Base-by-base conservation (phyloP, 2,797 vertebrate genomes). In the Clamator glandarius region DNA sequence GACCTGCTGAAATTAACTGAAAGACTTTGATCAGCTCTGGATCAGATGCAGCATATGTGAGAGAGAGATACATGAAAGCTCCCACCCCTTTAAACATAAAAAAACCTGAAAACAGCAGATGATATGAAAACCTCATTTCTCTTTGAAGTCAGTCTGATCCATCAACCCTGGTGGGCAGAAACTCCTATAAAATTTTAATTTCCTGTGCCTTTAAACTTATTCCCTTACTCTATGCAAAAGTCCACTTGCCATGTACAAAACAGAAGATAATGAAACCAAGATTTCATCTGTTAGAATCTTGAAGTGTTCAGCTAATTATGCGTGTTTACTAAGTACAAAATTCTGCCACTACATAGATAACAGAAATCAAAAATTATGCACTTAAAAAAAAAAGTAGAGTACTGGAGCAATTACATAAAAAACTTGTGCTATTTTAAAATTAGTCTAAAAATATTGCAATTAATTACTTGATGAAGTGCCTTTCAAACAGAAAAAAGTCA, bases 111-210 rank as follows among this genome's bases (percentile, higher is more conserved):
- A 89, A 87, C 41, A 89, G 87, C 39, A 75, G 75, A 94, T 92
- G 50, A 94, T 74, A 89, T 74, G 62, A 93, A 96, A 92, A 88
- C 51, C 42, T 68, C 29, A 51, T 89, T 85, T 80, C 54, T 70
- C 88, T 96, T 95, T 95, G 90, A 95, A 95, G 84, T 79, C 68
- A 35, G 57, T 61, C 80, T 94, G 87, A 96, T 94, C 95, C 92
- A 94, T 94, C 89, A 89, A 61, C 62, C 59, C 87, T 88, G 84
- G 89, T 91, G 89, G 89, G 82, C 83, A 93, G 76, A 89, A 86
- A 77, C 15, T 52, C n/a, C 62, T 61, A 93, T 90, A 85, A 93
- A 95, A 94, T 66, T 83, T 95, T 91, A 66, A 95, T 93, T 87
- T 92, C 39, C 39, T 68, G 26, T 64, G 84, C 75, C 78, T 95